Percentiles rank a stretch among this genome's conserved stretches.
These are phyloP conservation scores for Ceratotherium simum DNA, from an alignment of 2,113 vertebrate species.

Conservation along the genomic window DNA sequence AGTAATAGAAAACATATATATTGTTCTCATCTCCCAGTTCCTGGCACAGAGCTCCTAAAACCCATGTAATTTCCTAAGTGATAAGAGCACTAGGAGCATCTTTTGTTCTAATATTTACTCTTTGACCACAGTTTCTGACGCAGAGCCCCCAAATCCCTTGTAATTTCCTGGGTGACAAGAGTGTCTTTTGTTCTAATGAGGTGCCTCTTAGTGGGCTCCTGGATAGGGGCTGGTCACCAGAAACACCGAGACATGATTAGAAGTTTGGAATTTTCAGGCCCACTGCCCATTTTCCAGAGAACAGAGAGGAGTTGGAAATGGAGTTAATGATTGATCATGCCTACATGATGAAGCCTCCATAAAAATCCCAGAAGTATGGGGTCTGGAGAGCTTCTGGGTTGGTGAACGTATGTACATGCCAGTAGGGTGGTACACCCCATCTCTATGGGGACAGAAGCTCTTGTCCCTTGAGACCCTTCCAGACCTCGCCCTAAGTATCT, in stretches of 20 bases:
- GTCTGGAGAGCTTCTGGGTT: background rate
- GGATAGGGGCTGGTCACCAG: background rate
- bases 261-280: background rate
- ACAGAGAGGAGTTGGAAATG: background rate
- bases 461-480: background rate
- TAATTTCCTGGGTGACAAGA: background rate
- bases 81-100: background rate
- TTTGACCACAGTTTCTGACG: background rate
- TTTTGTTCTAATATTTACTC: background rate
- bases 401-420: background rate
- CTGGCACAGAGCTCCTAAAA: background rate
- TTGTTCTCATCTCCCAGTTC: background rate
- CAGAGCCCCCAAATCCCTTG: background rate
- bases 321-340: background rate
- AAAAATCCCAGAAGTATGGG: background rate
- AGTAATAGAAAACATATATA: background rate
- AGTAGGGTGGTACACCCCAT: background rate
- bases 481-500: background rate
- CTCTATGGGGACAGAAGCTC: background rate
- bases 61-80: background rate
- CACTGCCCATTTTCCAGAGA: background rate
- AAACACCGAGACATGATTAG: background rate
- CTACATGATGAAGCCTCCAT: background rate
- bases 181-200: background rate
- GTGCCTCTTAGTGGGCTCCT: background rate